Evolutionary conservation across 2,888 invertebrate species (phyloP), one percentile per base, ranked within the genome.

Genomic region (Andricus curvator): DNA sequence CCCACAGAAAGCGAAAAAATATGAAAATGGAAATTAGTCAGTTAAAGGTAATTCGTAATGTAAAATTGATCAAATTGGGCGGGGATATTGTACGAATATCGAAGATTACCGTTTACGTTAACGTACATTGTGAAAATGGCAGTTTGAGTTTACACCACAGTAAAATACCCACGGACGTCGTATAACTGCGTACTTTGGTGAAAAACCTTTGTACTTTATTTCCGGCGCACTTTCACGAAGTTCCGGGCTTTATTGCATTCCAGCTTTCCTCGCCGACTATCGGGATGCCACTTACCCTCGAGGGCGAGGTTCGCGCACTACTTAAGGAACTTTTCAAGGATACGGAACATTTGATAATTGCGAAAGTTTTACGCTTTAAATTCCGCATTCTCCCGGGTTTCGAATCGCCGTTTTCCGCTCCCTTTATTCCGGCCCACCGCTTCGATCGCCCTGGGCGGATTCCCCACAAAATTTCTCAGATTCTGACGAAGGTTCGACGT

Each of bases 271-370:
- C 78, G 33, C 51, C 62, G 25, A 79, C 80, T 80, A 56, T 62
- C 67, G n/a, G 70, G 66, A 65, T 29, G 70, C 44, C 33, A n/a
- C 56, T 56, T 78, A 78, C 66, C 68, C 22, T 56, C 77, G 80
- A 68, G 81, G 77, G 79, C 83, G 77, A 78, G 80, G 79, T 85
- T 84, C 81, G 78, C 87, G 83, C 83, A 84, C 86, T 86, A 88
- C 88, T 90, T 87, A 86, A 81, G 81, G 77, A 90, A 90, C 83
- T 90, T 90, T 91, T 91, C 89, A 89, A 90, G 90, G 90, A 89
- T 91, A 90, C 87, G 88, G 86, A 90, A 89, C 90, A 89, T 89
- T 91, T 88, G 90, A 89, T 92, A 92, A 92, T 92, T 92, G 90
- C 91, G 82, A 91, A 92, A 92, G 90, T 91, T 91, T 88, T 85